Conservation (phyloP, 2,797 vertebrate genomes). For the Sandelia bainsii region DNA sequence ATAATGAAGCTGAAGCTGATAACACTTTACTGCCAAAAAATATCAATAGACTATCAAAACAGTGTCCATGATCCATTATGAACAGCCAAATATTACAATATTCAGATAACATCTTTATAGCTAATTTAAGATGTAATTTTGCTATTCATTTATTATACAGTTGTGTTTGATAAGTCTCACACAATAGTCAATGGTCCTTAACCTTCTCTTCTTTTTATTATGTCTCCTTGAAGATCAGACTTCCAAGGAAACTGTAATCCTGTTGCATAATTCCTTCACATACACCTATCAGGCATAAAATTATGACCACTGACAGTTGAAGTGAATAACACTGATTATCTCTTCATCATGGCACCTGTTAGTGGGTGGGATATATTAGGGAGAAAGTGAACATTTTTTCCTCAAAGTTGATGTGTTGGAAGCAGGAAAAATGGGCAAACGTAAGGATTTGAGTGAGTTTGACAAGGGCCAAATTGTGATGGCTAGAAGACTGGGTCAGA, state of each 20-base stretch:
- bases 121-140: background rate
- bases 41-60: background rate
- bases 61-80: background rate
- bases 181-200: background rate
- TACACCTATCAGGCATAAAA: too few relatives aligned
- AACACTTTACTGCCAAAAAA: background rate
- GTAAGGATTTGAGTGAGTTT: too few relatives aligned
- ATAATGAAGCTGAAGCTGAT: conserved; percentile 1
- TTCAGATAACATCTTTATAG: background rate
- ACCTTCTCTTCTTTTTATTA: background rate
- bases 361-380: too few relatives aligned
- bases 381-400: too few relatives aligned
- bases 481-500: too few relatives aligned
- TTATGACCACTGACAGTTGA: too few relatives aligned
- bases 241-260: background rate
- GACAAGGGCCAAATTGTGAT: too few relatives aligned
- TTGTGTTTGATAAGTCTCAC: background rate
- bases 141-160: background rate
- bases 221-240: background rate
- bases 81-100: background rate
- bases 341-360: too few relatives aligned
- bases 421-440: too few relatives aligned
- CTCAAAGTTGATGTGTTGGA: too few relatives aligned
- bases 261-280: background rate
- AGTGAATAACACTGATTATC: too few relatives aligned